Conservation (phyloP, 2,797 vertebrate genomes). For the Aratinga solstitialis region DNA sequence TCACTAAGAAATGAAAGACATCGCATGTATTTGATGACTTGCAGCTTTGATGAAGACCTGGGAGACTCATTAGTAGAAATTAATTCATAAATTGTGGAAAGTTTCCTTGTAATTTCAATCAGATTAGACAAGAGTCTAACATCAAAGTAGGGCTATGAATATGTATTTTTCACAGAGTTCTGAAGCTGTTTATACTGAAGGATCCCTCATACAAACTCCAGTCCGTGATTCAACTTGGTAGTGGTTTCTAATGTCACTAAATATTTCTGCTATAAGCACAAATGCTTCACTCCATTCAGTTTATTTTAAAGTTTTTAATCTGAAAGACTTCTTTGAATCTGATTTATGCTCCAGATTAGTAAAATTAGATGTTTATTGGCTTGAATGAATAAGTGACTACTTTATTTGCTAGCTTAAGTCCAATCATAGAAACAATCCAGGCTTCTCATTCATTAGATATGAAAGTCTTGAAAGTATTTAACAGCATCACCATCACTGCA, state of each 20-base stretch:
- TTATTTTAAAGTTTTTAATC: not conserved
- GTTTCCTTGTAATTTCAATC: not conserved
- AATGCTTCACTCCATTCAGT: not conserved
- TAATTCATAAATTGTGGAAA: not conserved
- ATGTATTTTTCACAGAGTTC: not conserved
- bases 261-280: not conserved
- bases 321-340: not conserved
- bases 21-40: not conserved
- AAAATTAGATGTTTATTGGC: not conserved
- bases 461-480: not conserved
- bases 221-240: not conserved
- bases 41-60: not conserved
- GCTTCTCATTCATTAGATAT: not conserved
- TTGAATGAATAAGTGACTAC: not conserved
- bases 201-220: not conserved
- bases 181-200: not conserved
- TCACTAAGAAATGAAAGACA: not conserved
- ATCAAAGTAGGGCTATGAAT: constrained; percentile 1
- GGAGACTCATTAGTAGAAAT: constrained; percentile 5
- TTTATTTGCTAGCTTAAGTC: not conserved
- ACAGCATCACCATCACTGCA: not conserved
- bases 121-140: not conserved
- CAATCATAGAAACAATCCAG: not conserved
- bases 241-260: not conserved
- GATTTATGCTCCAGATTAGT: not conserved